Evolutionary conservation across 2,888 invertebrate genomes (phyloP), one percentile per base, ranked within the genome.

Genomic region (Sericinus montela): DNA sequence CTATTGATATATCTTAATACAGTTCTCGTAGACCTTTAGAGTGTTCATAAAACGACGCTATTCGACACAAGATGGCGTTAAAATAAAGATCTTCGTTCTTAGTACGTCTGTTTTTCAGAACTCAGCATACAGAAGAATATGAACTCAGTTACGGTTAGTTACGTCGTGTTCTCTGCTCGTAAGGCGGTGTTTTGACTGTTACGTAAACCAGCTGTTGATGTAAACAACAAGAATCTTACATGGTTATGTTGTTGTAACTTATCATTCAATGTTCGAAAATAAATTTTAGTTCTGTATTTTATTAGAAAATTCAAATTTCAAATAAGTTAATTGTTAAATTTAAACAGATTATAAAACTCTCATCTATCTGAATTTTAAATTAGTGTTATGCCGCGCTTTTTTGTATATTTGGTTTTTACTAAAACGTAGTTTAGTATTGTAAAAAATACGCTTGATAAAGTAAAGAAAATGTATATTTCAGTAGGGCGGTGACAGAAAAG

Each of bases 121-220:
- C 23, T 19, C 42, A 67, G 74, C 77, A 82, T n/a, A n/a, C n/a
- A n/a, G n/a, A n/a, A n/a, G n/a, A n/a, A n/a, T n/a, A n/a, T n/a
- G n/a, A n/a, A n/a, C n/a, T n/a, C n/a, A n/a, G n/a, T n/a, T n/a
- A n/a, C n/a, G n/a, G n/a, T 3, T 78, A 83, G 86, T 86, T 75
- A 79, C 73, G 77, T 57, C 74, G 75, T 73, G 81, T 77, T 72
- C 75, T 65, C 63, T 79, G 78, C 67, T 62, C 61, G 78, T 73
- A 80, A 78, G 80, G 83, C 72, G 80, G 83, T 77, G 83, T 81
- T 81, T 80, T 67, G 70, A 63, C 63, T 70, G 76, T 82, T 84
- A 81, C 81, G 76, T 82, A 80, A 81, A 72, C 72, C 72, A 70
- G 69, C 76, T 75, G 71, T 69, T 68, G 72, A 70, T 69, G 70